These are phyloP conservation scores for Chondrosia reniformis DNA, from an alignment of 37 sponge, comb jelly and placozoan genomes.

Conservation along the genomic window DNA sequence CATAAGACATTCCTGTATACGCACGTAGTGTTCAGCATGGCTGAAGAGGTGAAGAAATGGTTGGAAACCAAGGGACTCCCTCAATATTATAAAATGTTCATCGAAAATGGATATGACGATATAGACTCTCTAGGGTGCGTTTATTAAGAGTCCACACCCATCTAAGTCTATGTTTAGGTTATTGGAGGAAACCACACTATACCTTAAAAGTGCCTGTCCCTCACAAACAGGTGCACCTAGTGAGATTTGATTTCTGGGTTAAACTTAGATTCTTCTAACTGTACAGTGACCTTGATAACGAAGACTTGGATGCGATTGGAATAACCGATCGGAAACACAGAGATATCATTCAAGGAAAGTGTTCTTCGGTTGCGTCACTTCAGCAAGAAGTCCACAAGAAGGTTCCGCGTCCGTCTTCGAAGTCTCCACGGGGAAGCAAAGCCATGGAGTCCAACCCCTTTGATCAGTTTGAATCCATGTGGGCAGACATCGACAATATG, in stretches of 20 bases:
- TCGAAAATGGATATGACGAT: conserved; percentile 49
- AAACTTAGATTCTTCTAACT: background rate
- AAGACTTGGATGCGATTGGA: conserved; percentile 47
- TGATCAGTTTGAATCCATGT: conserved; percentile 18
- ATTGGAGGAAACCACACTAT: too few species aligned
- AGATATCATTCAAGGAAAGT: conserved; percentile 2
- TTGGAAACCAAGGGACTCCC: conserved; percentile 26
- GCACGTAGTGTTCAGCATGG: conserved; percentile 3
- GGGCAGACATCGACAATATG: conserved; percentile 20
- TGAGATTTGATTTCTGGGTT: too few species aligned
- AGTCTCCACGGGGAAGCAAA: background rate
- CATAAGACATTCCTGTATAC: too few species aligned
- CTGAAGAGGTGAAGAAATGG: conserved; percentile 39
- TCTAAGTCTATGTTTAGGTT: too few species aligned
- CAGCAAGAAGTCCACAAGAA: background rate
- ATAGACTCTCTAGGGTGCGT: conserved; percentile 14
- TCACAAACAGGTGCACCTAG: too few species aligned
- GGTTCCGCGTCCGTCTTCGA: background rate
- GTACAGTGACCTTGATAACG: conserved; percentile 27
- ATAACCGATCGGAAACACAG: conserved; percentile 29
- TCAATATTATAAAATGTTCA: conserved; percentile 37
- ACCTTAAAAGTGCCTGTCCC: too few species aligned
- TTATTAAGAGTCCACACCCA: too few species aligned
- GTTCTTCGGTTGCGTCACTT: background rate
- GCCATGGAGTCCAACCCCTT: conserved; percentile 1